These are phyloP conservation scores for Biston betularia DNA, from an alignment of 2,888 invertebrate species.

Conservation along the genomic window DNA sequence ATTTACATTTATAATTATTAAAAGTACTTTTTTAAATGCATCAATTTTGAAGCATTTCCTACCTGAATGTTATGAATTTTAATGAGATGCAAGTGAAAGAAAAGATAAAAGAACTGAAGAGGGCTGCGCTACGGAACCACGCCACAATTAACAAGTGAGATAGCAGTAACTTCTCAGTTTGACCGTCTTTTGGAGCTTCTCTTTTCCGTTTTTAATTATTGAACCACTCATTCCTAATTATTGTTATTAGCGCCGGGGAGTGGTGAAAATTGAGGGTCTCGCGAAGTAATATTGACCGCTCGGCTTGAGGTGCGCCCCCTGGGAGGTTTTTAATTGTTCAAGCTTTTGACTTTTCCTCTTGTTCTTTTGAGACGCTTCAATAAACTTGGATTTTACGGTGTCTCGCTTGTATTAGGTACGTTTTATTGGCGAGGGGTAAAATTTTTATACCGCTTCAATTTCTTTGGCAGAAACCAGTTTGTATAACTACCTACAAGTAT, in stretches of 20 bases:
- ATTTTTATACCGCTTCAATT: constrained; percentile 53
- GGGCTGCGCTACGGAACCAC: constrained; percentile 54
- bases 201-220: constrained; percentile 87
- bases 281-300: constrained; percentile 83
- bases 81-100: constrained; percentile 64
- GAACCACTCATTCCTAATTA: constrained; percentile 88
- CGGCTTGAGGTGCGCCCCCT: constrained; percentile 72
- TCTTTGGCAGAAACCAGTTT: constrained; percentile 19
- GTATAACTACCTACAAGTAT: constrained; percentile 13
- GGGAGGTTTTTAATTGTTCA: constrained; percentile 83
- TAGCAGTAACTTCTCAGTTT: constrained; percentile 56
- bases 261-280: constrained; percentile 85
- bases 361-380: constrained; percentile 81
- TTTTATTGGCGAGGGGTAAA: constrained; percentile 66
- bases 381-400: constrained; percentile 80
- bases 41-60: constrained; percentile 48
- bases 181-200: constrained; percentile 77
- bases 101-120: constrained; percentile 74
- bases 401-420: constrained; percentile 69
- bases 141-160: constrained; percentile 58
- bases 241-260: constrained; percentile 86
- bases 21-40: constrained; percentile 30
- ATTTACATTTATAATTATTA: too few species aligned
- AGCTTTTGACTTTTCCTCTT: constrained; percentile 82
- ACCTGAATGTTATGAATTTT: constrained; percentile 75